These are phyloP conservation scores for Mythimna ferrago DNA, from an alignment of 2,888 invertebrate species.

Conservation along the genomic window DNA sequence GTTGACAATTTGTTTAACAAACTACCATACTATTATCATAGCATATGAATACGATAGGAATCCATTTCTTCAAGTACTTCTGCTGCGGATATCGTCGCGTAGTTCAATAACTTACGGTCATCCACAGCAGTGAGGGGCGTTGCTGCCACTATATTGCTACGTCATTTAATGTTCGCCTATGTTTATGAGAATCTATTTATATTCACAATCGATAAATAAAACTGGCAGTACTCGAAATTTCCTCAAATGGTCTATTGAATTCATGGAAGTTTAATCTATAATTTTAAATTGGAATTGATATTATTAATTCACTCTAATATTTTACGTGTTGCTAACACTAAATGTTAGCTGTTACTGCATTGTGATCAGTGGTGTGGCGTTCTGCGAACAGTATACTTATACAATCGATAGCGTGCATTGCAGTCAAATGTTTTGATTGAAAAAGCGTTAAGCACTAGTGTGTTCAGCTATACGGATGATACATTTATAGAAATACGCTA, in stretches of 20 bases:
- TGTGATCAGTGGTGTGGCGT: conserved; percentile 17
- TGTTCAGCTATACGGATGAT: conserved; percentile 22
- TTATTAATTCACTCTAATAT: neutral
- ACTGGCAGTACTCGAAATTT: conserved; percentile 32
- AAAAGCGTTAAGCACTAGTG: conserved; percentile 20
- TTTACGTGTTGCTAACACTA: conserved; percentile 20
- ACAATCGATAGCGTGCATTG: conserved; percentile 64
- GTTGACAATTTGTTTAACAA: conserved; percentile 23
- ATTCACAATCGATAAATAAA: conserved; percentile 51
- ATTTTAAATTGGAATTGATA: conserved; percentile 13
- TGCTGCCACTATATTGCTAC: conserved; percentile 33
- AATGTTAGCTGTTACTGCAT: conserved; percentile 13
- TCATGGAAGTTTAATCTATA: conserved; percentile 25
- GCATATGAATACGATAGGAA: conserved; percentile 30
- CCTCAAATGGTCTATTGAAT: conserved; percentile 26
- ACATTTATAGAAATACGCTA: conserved; percentile 1
- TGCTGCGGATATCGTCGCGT: conserved; percentile 31
- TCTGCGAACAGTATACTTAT: conserved; percentile 42
- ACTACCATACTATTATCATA: conserved; percentile 6
- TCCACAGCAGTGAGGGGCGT: conserved; percentile 44
- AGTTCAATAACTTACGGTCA: conserved; percentile 49
- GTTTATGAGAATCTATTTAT: conserved; percentile 48
- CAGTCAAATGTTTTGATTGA: conserved; percentile 45
- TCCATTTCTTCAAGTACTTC: conserved; percentile 27
- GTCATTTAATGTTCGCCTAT: conserved; percentile 29